Conservation (phyloP, 2,113 vertebrate species). For the Bostrychus sinensis region DNA sequence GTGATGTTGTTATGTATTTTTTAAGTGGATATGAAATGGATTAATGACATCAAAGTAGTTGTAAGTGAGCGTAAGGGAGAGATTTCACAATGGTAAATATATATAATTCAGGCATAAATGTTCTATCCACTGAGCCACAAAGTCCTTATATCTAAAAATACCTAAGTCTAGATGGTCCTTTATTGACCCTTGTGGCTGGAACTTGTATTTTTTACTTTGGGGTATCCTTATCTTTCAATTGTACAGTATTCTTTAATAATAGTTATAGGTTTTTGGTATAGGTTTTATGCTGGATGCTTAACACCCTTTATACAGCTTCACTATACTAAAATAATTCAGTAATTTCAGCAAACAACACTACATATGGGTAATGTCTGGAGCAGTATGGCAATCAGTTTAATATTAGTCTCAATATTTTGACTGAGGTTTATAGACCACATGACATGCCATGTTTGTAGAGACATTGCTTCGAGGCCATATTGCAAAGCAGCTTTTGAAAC, state of each 20-base stretch:
- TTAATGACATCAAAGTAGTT: background rate
- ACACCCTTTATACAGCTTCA: background rate
- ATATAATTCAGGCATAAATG: no score
- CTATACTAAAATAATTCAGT: background rate
- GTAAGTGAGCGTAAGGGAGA: no score
- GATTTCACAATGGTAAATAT: no score
- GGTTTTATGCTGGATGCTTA: no score
- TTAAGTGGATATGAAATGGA: background rate
- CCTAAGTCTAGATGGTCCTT: no score
- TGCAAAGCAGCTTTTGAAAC: background rate
- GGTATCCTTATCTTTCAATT: no score
- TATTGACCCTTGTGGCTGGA: no score
- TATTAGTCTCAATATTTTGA: constrained; percentile 2
- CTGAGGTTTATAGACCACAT: background rate
- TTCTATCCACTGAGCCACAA: no score
- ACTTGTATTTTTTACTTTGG: no score
- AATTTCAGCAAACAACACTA: background rate
- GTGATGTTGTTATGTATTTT: background rate
- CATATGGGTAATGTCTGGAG: background rate
- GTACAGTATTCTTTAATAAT: no score
- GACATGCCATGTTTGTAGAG: background rate
- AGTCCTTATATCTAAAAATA: no score
- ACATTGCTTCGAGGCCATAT: background rate
- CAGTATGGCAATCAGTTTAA: background rate
- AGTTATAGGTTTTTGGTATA: no score